Conservation (phyloP, 1,140 invertebrate genomes). For the Dermatophagoides farinae region DNA sequence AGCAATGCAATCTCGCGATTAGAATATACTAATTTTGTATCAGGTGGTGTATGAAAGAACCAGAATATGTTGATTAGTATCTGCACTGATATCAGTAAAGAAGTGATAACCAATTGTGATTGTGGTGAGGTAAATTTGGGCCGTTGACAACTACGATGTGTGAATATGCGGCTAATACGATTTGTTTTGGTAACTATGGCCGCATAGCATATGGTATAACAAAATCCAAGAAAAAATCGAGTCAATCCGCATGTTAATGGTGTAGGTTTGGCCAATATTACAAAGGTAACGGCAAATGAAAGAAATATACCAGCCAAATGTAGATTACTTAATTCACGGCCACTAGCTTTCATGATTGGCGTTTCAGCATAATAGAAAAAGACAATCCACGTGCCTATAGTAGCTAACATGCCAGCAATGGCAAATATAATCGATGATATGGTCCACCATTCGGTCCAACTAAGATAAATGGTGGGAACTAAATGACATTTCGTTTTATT, state of each 20-base stretch:
- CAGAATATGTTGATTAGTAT: conserved; percentile 32
- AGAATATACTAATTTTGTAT: conserved; percentile 27
- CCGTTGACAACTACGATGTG: conserved; percentile 23
- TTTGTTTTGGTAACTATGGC: conserved; percentile 38
- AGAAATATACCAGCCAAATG: conserved; percentile 27
- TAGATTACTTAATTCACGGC: conserved; percentile 31
- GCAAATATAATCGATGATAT: conserved; percentile 35
- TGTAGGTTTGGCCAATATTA: conserved; percentile 32
- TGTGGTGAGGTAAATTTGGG: conserved; percentile 30
- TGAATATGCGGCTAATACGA: conserved; percentile 36
- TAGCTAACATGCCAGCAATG: conserved; percentile 52
- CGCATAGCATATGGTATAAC: conserved; percentile 35
- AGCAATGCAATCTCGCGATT: conserved; percentile 24
- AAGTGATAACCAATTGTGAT: conserved; percentile 34
- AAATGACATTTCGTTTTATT: conserved; percentile 28
- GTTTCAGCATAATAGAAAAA: conserved; percentile 41
- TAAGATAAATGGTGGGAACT: conserved; percentile 34
- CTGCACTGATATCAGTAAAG: conserved; percentile 32
- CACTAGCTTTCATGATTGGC: conserved; percentile 38
- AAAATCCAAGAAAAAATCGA: conserved; percentile 33
- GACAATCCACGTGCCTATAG: conserved; percentile 41
- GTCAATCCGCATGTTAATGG: conserved; percentile 30
- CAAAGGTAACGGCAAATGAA: conserved; percentile 36
- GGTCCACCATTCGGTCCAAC: conserved; percentile 34
- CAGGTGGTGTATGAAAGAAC: conserved; percentile 30